A percentile compares a stretch with the other conserved stretches of the same genome.
Conservation (phyloP, 2,797 vertebrate species). For the Dromococcyx pavoninus region DNA sequence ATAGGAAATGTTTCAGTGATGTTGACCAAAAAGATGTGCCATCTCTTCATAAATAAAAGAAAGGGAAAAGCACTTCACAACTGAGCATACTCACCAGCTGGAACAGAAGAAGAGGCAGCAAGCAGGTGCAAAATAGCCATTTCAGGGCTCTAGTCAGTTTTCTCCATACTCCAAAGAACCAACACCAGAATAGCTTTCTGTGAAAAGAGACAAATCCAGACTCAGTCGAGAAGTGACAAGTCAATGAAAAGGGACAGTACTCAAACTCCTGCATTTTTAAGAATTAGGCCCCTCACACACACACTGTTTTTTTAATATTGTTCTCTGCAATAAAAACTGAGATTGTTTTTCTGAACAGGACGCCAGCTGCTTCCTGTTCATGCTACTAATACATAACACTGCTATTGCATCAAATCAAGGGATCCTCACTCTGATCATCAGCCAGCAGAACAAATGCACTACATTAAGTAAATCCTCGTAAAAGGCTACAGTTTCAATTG, state of each 20-base stretch:
- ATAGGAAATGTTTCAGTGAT: slow-evolving; percentile 3
- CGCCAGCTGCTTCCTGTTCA: slow-evolving; percentile 64
- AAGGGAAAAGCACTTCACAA: slow-evolving; percentile 2
- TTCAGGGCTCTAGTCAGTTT: not conserved
- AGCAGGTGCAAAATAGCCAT: slow-evolving; percentile 24
- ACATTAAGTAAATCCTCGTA: slow-evolving; percentile 49
- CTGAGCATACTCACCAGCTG: slow-evolving; percentile 23
- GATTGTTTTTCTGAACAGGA: slow-evolving; percentile 60
- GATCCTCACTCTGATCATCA: slow-evolving; percentile 58
- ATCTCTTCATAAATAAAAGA: slow-evolving; percentile 44
- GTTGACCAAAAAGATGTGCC: slow-evolving; percentile 21
- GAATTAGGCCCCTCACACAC: not conserved
- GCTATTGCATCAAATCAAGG: slow-evolving; percentile 58
- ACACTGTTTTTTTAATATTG: slow-evolving; percentile 44
- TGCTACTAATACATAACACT: slow-evolving; percentile 52
- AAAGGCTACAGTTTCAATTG: not conserved
- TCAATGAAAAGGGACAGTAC: not conserved
- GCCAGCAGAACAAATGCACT: slow-evolving; percentile 53
- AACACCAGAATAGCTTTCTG: not conserved
- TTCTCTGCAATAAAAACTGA: slow-evolving; percentile 48
- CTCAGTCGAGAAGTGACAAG: not conserved
- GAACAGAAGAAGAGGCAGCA: not conserved
- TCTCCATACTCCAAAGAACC: not conserved
- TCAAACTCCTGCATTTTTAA: slow-evolving; percentile 15
- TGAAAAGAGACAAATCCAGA: not conserved